Base-by-base conservation (phyloP, 2,113 vertebrate species). In the Lepisosteus osseus region DNA sequence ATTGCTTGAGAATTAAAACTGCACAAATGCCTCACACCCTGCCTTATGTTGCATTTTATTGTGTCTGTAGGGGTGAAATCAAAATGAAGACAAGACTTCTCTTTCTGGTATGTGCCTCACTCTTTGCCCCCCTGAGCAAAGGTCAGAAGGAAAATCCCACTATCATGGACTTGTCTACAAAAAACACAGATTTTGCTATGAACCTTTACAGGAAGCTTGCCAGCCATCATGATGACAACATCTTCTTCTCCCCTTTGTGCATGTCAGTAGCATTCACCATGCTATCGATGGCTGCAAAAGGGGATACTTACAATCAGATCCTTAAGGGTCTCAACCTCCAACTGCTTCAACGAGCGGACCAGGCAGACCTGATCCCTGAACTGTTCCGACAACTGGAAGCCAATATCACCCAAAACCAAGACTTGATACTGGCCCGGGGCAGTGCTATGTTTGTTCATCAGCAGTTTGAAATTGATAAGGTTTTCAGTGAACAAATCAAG, bases 201-300 rank as follows among this genome's bases (percentile, higher is more conserved):
- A 91, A 93, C 68, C 89, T 97, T 40, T 96, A 97, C 78, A 87
- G 92, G 67, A 93, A 86, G 87, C 92, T 97, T 76, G 90, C 96
- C 40, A 74, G 82, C 79, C 88, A 81, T 64, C 89, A 96, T 0
- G 95, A 97, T 9, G 77, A 92, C 59, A 98, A 97, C 54, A 86
- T 97, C 8, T 88, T 97, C 61, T 92, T 96, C 76, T 97, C 96
- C 1, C 96, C 95, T 0, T 69, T 96, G 42, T 91, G 94, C 3
- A 55, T 96, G 66, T 93, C 95, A n/a, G 84, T 87, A 43, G 82
- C 85, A 17, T 89, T 97, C 76, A 86, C 84, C 0, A 78, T 85
- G 62, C 85, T 94, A 40, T 78, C 86, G 62, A 73, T 96, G 83
- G 96, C 90, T 42, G 74, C 94, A 6, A 71, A 54, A 11, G 94